phyloP scores from a whole-genome alignment of 2,113 vertebrate genomes.

The Speoplatyrhinus poulsoni region DNA sequence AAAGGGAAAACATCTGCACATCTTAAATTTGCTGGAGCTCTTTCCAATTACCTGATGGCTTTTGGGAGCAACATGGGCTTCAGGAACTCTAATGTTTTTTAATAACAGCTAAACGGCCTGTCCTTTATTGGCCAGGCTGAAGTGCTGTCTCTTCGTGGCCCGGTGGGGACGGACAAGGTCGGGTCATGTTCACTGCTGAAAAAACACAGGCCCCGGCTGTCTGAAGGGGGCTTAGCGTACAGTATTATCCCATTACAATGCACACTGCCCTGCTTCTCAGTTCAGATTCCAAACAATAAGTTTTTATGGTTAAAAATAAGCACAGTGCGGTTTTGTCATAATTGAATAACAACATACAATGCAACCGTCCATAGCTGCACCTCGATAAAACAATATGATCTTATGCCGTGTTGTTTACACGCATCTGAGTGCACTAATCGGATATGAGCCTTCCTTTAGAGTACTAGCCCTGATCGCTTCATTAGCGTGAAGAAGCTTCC shows the following conservation, averaged over 20 bases:
- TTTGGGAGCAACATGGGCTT: conserved; percentile 64
- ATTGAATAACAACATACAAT: conserved; percentile 30
- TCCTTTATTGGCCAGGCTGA: conserved; percentile 61
- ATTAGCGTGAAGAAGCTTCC: conserved; percentile 76
- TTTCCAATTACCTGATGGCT: conserved; percentile 78
- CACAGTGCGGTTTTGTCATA: conserved; percentile 27
- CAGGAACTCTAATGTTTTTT: conserved; percentile 66
- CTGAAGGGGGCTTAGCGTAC: conserved; percentile 43
- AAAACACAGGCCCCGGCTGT: conserved; percentile 36
- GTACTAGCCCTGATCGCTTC: conserved; percentile 69
- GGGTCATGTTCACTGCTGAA: conserved; percentile 54
- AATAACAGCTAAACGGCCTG: conserved; percentile 72
- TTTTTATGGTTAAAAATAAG: conserved; percentile 17
- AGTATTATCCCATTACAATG: conserved; percentile 40
- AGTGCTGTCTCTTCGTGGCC: conserved; percentile 43
- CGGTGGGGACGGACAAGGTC: conserved; percentile 65
- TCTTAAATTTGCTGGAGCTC: conserved; percentile 76
- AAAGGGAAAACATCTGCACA: conserved; percentile 80
- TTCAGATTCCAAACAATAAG: conserved; percentile 43
- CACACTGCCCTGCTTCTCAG: conserved; percentile 11
- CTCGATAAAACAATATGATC: conserved; percentile 45
- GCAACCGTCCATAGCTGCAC: too few species aligned
- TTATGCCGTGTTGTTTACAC: conserved; percentile 58
- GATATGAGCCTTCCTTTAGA: conserved; percentile 60
- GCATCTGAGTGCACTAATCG: conserved; percentile 66